Percentiles rank a stretch among this genome's conserved stretches.
These are phyloP conservation scores for Popillia japonica DNA, from an alignment of 1,140 invertebrate genomes.

Conservation along the genomic window DNA sequence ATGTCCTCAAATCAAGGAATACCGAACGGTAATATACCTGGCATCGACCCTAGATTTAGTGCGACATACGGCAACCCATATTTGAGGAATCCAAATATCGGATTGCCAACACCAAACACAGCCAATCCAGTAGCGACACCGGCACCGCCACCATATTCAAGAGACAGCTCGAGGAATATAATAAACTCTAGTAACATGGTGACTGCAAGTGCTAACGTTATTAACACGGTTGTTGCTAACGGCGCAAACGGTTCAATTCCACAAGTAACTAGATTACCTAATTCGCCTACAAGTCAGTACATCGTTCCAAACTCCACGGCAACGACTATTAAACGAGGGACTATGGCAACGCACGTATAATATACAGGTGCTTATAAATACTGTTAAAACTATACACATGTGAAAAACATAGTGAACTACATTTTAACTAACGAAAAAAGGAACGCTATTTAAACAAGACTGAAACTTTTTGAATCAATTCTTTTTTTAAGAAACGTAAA, in stretches of 20 bases:
- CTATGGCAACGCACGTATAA: conserved; percentile 70
- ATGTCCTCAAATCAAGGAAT: conserved; percentile 62
- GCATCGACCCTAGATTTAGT: conserved; percentile 84
- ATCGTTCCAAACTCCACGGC: conserved; percentile 60
- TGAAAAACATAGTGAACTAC: conserved; percentile 45
- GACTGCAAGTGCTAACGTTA: conserved; percentile 56
- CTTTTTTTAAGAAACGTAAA: conserved; percentile 41
- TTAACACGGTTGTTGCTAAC: conserved; percentile 55
- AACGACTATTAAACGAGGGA: conserved; percentile 66
- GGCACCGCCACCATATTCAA: conserved; percentile 75
- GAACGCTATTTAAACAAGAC: conserved; percentile 45
- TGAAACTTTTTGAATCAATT: conserved; percentile 51
- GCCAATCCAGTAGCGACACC: conserved; percentile 80
- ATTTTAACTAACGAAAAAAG: conserved; percentile 38
- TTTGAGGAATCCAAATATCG: conserved; percentile 69
- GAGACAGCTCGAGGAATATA: conserved; percentile 55
- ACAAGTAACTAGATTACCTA: conserved; percentile 62
- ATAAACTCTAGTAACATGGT: conserved; percentile 53
- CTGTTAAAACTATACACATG: conserved; percentile 32
- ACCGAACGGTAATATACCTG: conserved; percentile 63
- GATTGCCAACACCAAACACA: conserved; percentile 65
- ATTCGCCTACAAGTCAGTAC: conserved; percentile 64
- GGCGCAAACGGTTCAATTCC: conserved; percentile 63
- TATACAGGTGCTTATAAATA: conserved; percentile 43
- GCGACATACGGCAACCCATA: conserved; percentile 91